Evolutionary conservation across 2,888 invertebrate genomes (phyloP).

Genomic region (Epirrita christyi): DNA sequence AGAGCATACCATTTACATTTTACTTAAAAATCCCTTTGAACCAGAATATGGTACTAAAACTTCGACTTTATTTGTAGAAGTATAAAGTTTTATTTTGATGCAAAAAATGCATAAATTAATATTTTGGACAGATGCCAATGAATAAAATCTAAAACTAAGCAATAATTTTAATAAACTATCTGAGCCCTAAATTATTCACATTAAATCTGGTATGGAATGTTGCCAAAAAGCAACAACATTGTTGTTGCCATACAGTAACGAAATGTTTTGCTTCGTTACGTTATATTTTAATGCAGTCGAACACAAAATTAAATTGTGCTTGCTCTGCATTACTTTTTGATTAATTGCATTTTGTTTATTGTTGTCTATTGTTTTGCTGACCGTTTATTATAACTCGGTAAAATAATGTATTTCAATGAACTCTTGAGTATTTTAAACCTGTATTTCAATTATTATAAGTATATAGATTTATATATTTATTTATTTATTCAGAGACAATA

Average conservation of each 20-base stretch:
- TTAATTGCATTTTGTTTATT: background rate
- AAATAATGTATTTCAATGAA: too few relatives aligned
- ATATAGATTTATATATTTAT: too few relatives aligned
- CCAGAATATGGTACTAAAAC: background rate
- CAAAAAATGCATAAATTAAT: background rate
- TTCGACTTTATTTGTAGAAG: background rate
- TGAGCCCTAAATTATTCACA: conserved; percentile 42
- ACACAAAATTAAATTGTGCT: background rate
- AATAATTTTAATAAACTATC: conserved; percentile 47
- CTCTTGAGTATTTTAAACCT: too few relatives aligned
- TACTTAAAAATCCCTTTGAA: background rate
- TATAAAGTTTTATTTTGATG: background rate
- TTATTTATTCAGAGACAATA: too few relatives aligned
- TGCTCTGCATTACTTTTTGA: background rate
- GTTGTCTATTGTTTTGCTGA: conserved; percentile 1
- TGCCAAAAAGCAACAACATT: conserved; percentile 7
- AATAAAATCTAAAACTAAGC: conserved; percentile 45
- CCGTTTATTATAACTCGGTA: background rate
- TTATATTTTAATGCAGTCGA: background rate
- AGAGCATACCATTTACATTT: background rate
- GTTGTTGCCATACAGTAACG: background rate
- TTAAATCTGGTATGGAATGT: conserved; percentile 17
- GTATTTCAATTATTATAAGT: too few relatives aligned
- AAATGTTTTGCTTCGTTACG: conserved; percentile 3
- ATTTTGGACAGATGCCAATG: conserved; percentile 43